Evolutionary conservation across 2,113 vertebrate species (phyloP).

Genomic region (Trichechus manatus): DNA sequence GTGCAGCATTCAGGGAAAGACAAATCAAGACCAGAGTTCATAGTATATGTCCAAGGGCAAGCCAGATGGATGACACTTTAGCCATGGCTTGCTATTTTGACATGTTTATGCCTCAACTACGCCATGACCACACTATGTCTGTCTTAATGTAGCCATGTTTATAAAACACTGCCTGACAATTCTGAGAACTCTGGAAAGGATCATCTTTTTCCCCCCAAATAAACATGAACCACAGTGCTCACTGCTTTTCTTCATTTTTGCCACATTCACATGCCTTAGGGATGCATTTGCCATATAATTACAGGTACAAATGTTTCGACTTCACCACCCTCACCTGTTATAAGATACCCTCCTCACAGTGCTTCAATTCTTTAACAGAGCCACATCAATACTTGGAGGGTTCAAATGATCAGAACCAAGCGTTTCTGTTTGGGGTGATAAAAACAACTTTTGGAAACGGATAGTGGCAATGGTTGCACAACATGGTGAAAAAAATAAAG

Average conservation of each 20-base stretch:
- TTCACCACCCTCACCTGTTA: background rate
- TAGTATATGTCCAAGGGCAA: background rate
- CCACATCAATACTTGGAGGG: background rate
- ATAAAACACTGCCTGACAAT: background rate
- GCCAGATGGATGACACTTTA: background rate
- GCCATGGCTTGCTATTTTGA: background rate
- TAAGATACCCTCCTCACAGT: background rate
- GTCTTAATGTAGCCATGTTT: background rate
- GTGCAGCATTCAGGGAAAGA: background rate
- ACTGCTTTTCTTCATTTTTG: background rate
- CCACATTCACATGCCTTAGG: background rate
- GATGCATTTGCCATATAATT: background rate
- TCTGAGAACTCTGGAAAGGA: background rate
- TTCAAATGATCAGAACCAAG: background rate
- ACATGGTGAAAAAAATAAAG: background rate
- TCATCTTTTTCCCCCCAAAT: background rate
- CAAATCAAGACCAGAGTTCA: background rate
- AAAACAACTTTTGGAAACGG: background rate
- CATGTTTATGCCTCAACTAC: background rate
- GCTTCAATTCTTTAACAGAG: background rate
- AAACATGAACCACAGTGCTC: background rate
- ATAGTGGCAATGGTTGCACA: background rate
- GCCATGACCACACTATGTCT: background rate
- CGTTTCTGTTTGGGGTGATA: background rate
- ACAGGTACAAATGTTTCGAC: background rate